Conservation (phyloP, 2,888 invertebrate genomes). For the Drosophila picticornis region DNA sequence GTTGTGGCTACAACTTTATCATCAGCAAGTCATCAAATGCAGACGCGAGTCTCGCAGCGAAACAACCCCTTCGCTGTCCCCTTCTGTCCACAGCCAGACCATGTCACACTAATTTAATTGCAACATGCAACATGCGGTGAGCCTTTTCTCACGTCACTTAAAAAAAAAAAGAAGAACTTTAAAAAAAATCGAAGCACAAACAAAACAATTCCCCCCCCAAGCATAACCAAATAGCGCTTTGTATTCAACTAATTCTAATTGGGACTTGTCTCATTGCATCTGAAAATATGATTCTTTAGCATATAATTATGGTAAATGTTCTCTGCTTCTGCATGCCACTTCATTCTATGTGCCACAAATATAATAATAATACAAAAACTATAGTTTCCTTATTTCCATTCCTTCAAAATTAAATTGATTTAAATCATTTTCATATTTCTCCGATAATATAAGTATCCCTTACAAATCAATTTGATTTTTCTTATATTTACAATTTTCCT, state of each 20-base stretch:
- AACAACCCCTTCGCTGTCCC: constrained; percentile 45
- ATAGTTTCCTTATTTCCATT: neutral
- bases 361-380: neutral
- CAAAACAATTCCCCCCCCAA: neutral
- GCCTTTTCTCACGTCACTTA: neutral
- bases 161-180: neutral
- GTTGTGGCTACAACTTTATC: constrained; percentile 72
- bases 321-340: neutral
- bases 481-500: neutral
- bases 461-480: neutral
- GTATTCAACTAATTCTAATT: neutral
- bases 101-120: constrained; percentile 69
- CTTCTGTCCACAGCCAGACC: constrained; percentile 18
- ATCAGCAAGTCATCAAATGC: constrained; percentile 71
- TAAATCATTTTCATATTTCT: neutral
- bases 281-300: neutral
- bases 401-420: neutral
- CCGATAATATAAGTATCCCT: neutral
- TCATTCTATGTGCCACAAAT: neutral
- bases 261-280: neutral
- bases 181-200: neutral
- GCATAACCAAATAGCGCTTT: neutral
- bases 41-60: constrained; percentile 42
- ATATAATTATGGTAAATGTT: neutral
- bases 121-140: constrained; percentile 66